These are phyloP conservation scores for Cantharis nigra DNA, from an alignment of 2,888 invertebrate genomes.

Conservation along the genomic window DNA sequence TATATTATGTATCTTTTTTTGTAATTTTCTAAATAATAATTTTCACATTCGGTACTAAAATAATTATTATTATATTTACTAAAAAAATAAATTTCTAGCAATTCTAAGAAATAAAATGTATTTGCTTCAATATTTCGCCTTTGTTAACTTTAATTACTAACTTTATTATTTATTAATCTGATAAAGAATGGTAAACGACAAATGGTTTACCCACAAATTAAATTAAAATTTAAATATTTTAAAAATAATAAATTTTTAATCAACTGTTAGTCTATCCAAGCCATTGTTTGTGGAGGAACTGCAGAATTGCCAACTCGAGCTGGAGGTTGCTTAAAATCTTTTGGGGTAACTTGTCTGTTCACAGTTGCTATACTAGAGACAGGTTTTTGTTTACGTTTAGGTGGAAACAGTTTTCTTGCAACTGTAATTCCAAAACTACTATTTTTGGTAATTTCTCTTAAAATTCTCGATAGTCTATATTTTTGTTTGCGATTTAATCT, in stretches of 20 bases:
- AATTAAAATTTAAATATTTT: neutral
- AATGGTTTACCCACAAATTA: too few species aligned
- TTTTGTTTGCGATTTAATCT: constrained; percentile 42
- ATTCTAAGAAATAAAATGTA: neutral
- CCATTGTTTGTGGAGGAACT: constrained; percentile 13
- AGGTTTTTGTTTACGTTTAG: constrained; percentile 29
- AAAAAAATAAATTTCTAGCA: neutral
- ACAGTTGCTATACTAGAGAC: constrained; percentile 27
- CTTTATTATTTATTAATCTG: neutral
- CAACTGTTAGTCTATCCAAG: constrained; percentile 35
- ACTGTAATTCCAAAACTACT: constrained; percentile 51
- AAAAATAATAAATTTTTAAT: neutral
- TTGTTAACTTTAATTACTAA: neutral
- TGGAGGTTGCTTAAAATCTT: neutral
- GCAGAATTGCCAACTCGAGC: neutral
- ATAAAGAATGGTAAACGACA: neutral
- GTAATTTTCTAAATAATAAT: neutral
- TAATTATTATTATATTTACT: neutral
- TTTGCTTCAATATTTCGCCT: neutral
- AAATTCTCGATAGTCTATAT: constrained; percentile 48
- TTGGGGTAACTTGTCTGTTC: neutral
- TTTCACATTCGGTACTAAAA: neutral
- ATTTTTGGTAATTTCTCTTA: constrained; percentile 48
- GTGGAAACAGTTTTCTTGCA: constrained; percentile 45
- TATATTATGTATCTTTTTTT: neutral